These are phyloP conservation scores for Odocoileus hemionus DNA, from an alignment of 2,113 vertebrate genomes.

Conservation along the genomic window DNA sequence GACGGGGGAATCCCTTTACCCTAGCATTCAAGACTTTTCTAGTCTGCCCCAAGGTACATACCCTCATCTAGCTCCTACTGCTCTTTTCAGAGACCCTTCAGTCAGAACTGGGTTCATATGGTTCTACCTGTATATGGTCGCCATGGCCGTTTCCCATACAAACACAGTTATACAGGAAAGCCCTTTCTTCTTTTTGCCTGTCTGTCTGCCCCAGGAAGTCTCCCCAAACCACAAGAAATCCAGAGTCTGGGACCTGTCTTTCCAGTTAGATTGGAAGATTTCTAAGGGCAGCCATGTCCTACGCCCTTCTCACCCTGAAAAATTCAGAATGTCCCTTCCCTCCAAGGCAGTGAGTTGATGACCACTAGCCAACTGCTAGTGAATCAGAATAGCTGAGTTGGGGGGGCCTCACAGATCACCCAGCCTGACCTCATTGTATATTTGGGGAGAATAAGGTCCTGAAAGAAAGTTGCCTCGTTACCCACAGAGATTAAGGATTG, in stretches of 20 bases:
- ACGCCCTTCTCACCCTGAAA: background rate
- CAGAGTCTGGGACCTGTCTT: background rate
- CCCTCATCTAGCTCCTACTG: background rate
- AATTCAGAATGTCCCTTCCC: background rate
- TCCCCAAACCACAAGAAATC: background rate
- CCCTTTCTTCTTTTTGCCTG: background rate
- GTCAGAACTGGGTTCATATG: background rate
- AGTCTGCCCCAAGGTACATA: background rate
- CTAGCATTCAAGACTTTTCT: background rate
- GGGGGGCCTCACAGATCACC: background rate
- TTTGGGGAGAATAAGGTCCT: background rate
- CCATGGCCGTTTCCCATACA: background rate
- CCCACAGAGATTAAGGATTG: background rate
- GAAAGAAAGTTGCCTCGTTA: background rate
- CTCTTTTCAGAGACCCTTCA: background rate
- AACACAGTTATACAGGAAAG: background rate
- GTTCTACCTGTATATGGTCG: background rate
- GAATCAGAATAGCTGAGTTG: background rate
- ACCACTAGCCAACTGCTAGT: background rate
- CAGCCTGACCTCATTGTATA: background rate
- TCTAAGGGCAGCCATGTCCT: background rate
- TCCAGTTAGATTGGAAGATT: background rate
- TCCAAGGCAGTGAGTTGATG: background rate
- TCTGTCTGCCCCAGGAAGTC: background rate
- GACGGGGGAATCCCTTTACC: background rate